Base-by-base conservation (phyloP, 2,888 invertebrate species). In the Drosophila vallismaia region DNA sequence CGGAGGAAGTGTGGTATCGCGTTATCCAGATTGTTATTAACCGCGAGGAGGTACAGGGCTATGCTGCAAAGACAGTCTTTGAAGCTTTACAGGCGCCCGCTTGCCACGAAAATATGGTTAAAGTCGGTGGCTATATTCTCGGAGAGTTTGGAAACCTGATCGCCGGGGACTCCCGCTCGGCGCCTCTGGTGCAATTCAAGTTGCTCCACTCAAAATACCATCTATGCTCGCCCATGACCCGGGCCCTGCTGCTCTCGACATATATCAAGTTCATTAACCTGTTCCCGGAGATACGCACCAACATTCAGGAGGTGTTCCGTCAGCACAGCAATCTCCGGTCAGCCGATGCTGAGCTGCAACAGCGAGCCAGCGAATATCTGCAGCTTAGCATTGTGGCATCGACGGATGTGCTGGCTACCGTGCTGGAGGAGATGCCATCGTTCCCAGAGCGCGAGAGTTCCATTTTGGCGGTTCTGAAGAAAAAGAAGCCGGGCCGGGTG, bases 81-180 rank as follows among this genome's bases (percentile, higher is more conserved):
- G 99, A 99, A 94, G 98, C 98, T 62, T 93, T 99, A 56, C 99
- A 99, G 93, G 99, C 99, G 33, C 99, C 99, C 19, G 99, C 99
- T 28, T 99, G 99, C 90, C 99, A 99, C 92, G 99, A 99, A 92
- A 99, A 99, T 92, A 99, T 99, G 99, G 99, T 99, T 1, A 99
- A 99, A 94, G 99, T 99, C 58, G 99, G 99, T 70, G 99, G 99
- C 56, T 99, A 99, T 89, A 99, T 99, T 86, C 94, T 99, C 70
- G 99, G 99, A 71, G 99, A 99, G 92, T 99, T 99, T 93, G 99
- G 99, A 56, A 99, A 99, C 93, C 94, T 99, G 70, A 99, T 99
- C 91, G 99, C 99, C 82, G 99, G 99, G 12, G 99, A 99, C 92
- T 97, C 97, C 70, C 94, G 99, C 64, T 99, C 99, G 49, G 98